Percentiles rank a stretch among this genome's conserved stretches.
These are phyloP conservation scores for Diarsia dahlii DNA, from an alignment of 2,888 invertebrate species.

Conservation along the genomic window DNA sequence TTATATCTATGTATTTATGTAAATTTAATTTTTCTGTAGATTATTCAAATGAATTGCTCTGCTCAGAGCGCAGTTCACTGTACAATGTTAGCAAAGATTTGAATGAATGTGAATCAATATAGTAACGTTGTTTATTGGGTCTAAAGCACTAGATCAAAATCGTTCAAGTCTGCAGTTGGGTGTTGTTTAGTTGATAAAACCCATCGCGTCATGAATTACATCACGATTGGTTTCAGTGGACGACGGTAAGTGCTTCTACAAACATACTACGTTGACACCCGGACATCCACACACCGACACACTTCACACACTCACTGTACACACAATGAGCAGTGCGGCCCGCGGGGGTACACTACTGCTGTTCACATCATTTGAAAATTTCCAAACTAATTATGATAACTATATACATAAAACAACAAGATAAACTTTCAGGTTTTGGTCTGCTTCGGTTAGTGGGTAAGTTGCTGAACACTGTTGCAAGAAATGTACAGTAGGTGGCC, in stretches of 20 bases:
- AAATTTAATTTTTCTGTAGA: not conserved
- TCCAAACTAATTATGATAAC: not conserved
- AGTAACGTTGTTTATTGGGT: not conserved
- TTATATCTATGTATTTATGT: not conserved
- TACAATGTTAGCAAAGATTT: not conserved
- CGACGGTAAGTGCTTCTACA: conserved; percentile 3
- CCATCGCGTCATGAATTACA: not conserved
- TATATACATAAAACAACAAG: not conserved
- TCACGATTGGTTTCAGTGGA: conserved; percentile 4
- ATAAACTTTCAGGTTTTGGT: not conserved
- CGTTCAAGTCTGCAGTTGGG: not conserved
- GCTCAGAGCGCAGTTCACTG: not conserved
- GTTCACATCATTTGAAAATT: not conserved
- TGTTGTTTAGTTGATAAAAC: not conserved
- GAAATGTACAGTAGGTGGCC: too few species aligned
- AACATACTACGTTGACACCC: not conserved
- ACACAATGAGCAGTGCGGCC: too few species aligned
- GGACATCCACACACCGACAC: too few species aligned
- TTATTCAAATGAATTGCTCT: not conserved
- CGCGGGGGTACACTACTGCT: not conserved
- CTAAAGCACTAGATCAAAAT: not conserved
- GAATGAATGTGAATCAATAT: not conserved
- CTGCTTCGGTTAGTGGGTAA: too few species aligned
- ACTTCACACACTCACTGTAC: not conserved
- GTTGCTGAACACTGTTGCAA: not conserved